Percentiles rank a stretch among this genome's conserved stretches.
phyloP scores from a whole-genome alignment of 2,113 vertebrate species.

The Haplochromis vanheusdeni region DNA sequence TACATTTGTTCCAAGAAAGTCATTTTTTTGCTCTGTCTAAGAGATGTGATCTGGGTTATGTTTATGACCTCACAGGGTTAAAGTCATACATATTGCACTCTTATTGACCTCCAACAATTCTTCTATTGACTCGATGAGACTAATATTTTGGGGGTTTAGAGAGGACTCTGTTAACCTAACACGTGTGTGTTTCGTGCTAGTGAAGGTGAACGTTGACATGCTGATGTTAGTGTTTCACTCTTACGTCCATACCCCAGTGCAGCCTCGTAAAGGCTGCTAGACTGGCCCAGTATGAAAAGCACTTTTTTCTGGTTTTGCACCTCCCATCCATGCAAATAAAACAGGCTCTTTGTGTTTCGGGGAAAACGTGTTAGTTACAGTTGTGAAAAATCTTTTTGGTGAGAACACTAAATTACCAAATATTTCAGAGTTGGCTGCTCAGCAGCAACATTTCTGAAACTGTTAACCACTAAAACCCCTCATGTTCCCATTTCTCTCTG shows the following conservation, averaged over 20 bases:
- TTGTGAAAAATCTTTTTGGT: fast-evolving
- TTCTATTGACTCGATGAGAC: background rate
- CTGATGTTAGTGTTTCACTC: background rate
- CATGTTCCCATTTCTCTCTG: background rate
- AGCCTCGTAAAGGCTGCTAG: background rate
- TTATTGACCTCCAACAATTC: background rate
- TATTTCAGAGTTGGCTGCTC: background rate
- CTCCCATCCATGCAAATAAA: background rate
- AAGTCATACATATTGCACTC: fast-evolving
- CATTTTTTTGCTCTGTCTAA: fast-evolving
- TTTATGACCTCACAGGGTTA: background rate
- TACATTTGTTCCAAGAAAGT: background rate
- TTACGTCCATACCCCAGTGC: fast-evolving
- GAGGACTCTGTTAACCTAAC: background rate
- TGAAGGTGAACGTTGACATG: background rate
- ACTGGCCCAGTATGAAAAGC: background rate
- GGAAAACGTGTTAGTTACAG: background rate
- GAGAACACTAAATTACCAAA: background rate
- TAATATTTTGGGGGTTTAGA: background rate
- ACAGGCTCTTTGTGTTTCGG: background rate
- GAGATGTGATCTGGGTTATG: fast-evolving
- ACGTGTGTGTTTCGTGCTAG: background rate
- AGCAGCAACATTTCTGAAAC: background rate
- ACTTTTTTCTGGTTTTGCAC: background rate
- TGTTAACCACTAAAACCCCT: background rate